A percentile compares a stretch with the other conserved stretches of the same genome.
Conservation (phyloP, 2,113 vertebrate genomes). For the Apteryx owenii region DNA sequence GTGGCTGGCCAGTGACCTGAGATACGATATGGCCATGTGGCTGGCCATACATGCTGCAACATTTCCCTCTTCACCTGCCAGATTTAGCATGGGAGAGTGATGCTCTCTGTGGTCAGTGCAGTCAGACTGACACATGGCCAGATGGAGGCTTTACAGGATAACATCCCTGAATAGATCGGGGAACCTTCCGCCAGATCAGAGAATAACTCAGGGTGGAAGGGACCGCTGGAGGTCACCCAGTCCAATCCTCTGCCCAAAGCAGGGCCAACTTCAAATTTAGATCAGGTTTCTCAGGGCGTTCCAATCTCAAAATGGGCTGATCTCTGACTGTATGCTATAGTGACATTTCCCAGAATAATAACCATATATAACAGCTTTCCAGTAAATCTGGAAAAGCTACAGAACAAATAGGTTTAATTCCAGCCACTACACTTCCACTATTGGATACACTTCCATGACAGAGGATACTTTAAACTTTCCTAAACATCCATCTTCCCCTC, state of each 20-base stretch:
- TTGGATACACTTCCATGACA: neutral
- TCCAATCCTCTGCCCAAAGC: neutral
- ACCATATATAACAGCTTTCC: neutral
- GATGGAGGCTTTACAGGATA: neutral
- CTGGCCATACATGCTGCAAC: neutral
- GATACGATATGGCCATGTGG: neutral
- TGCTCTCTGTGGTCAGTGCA: neutral
- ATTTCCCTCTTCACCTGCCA: neutral
- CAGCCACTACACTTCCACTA: neutral
- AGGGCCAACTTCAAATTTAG: neutral
- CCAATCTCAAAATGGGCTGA: neutral
- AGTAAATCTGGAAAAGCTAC: neutral
- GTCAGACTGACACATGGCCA: neutral
- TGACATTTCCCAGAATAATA: conserved; percentile 45
- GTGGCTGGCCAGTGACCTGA: neutral
- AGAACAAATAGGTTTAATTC: neutral
- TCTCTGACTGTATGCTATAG: neutral
- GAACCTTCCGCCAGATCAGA: neutral
- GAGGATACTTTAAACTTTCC: neutral
- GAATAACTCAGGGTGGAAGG: neutral
- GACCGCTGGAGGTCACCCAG: conserved; percentile 24
- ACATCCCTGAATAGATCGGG: neutral
- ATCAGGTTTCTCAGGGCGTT: conserved; percentile 50
- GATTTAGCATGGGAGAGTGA: neutral
- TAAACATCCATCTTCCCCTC: neutral